Conservation (phyloP, 2,888 invertebrate species). For the Harpalus rufipes region DNA sequence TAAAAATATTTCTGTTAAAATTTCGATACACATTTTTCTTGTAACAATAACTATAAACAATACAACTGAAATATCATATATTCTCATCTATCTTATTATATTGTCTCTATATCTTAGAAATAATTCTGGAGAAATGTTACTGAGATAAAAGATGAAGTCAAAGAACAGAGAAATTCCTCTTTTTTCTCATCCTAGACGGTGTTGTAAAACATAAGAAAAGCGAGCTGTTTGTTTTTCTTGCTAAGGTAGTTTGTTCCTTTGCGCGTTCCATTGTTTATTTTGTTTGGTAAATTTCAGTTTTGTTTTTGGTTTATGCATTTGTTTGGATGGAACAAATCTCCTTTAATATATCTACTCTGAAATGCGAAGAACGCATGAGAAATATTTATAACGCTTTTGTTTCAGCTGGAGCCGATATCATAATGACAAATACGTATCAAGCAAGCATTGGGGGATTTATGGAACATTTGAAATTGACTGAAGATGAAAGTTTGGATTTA, state of each 20-base stretch:
- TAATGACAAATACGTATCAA: slow-evolving; percentile 95
- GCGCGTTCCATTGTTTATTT: slow-evolving; percentile 39
- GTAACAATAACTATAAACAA: too few relatives aligned
- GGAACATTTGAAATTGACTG: slow-evolving; percentile 84
- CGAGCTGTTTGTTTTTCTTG: slow-evolving; percentile 54
- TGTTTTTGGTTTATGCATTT: slow-evolving; percentile 43
- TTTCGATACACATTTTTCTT: too few relatives aligned
- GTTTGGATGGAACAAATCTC: slow-evolving; percentile 23
- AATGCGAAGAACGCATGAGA: neutral
- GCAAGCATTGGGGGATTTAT: slow-evolving; percentile 88
- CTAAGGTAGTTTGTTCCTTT: slow-evolving; percentile 46
- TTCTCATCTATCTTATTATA: too few relatives aligned
- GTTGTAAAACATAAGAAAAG: slow-evolving; percentile 59
- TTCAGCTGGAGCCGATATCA: slow-evolving; percentile 91
- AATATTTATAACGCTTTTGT: slow-evolving; percentile 68
- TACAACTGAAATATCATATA: too few relatives aligned
- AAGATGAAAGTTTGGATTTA: slow-evolving; percentile 84
- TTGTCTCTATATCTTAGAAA: neutral
- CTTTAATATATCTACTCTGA: slow-evolving; percentile 14
- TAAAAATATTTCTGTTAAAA: too few relatives aligned
- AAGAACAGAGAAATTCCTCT: slow-evolving; percentile 24
- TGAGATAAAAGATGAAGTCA: slow-evolving; percentile 38
- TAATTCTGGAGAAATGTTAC: neutral
- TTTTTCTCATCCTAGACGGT: slow-evolving; percentile 29
- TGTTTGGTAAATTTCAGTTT: slow-evolving; percentile 37